Conservation (phyloP, 2,888 invertebrate genomes). For the Himalopsyche japonica region DNA sequence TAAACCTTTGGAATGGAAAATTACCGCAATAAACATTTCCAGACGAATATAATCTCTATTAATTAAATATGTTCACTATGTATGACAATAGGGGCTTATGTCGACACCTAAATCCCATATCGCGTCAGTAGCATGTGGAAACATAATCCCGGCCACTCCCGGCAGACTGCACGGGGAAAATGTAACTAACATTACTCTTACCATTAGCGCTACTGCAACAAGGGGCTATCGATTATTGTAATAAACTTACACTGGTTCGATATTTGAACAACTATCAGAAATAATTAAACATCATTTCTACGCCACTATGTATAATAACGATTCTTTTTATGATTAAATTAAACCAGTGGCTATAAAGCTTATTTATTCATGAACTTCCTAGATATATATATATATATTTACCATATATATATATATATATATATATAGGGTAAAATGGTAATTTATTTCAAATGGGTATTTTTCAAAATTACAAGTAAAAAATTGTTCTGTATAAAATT, state of each 20-base stretch:
- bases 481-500: too few species aligned
- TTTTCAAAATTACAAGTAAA: too few species aligned
- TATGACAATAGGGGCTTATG: constrained; percentile 7
- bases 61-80: background rate
- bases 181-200: background rate
- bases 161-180: background rate
- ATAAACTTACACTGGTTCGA: background rate
- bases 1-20: background rate
- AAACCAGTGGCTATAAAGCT: too few species aligned
- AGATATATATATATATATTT: too few species aligned
- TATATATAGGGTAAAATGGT: too few species aligned
- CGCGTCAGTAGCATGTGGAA: constrained; percentile 17
- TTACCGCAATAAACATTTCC: background rate
- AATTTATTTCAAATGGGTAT: too few species aligned
- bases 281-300: too few species aligned
- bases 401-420: too few species aligned
- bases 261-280: too few species aligned
- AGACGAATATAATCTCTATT: background rate
- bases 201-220: background rate
- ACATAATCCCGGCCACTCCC: constrained; percentile 12
- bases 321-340: too few species aligned
- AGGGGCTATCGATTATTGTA: background rate
- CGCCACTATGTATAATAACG: too few species aligned
- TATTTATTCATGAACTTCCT: too few species aligned
- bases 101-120: constrained; percentile 31